phyloP scores from a whole-genome alignment of 2,888 invertebrate genomes.

The Drosophila acutilabella region DNA sequence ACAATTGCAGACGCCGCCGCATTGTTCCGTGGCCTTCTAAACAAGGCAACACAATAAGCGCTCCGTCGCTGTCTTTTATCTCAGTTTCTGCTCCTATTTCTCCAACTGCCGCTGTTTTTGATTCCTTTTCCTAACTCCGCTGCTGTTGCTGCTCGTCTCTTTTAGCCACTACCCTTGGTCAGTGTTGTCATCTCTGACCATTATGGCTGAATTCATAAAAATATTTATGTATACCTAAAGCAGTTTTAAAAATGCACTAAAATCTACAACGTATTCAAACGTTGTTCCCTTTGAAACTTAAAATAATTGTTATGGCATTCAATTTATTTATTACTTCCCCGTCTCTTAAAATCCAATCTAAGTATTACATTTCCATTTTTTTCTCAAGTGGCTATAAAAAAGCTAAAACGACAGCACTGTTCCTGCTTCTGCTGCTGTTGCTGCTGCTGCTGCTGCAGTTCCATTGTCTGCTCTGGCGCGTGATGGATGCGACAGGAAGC shows the following conservation, averaged over 20 bases:
- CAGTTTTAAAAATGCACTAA: too few relatives aligned
- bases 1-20: conserved; percentile 50
- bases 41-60: conserved; percentile 70
- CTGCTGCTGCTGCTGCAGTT: conserved; percentile 7
- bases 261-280: too few relatives aligned
- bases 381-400: background rate
- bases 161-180: too few relatives aligned
- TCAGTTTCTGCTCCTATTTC: conserved; percentile 1
- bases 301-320: too few relatives aligned
- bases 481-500: conserved; percentile 75
- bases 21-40: conserved; percentile 64
- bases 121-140: too few relatives aligned
- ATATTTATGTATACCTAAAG: too few relatives aligned
- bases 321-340: too few relatives aligned
- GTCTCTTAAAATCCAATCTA: too few relatives aligned
- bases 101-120: background rate
- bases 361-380: background rate
- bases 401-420: background rate
- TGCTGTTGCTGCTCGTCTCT: too few relatives aligned
- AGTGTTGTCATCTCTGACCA: too few relatives aligned
- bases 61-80: conserved; percentile 65
- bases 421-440: conserved; percentile 5
- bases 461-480: conserved; percentile 65
- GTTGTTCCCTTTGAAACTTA: too few relatives aligned
- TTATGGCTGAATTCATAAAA: too few relatives aligned